Evolutionary conservation across 2,888 invertebrate genomes (phyloP).

Genomic region (Bellardia pandia): DNA sequence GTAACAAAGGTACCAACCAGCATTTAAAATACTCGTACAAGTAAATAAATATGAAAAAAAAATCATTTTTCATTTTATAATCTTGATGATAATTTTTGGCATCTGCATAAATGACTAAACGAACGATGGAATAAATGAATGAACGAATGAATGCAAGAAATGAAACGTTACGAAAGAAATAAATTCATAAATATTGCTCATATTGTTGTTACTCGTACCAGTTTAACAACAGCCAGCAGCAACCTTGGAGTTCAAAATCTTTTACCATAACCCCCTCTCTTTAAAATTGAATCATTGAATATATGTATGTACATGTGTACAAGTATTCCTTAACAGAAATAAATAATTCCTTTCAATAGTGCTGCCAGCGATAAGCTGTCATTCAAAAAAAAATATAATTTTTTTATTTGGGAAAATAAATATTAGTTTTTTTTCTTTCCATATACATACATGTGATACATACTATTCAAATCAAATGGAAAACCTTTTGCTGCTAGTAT

Average conservation of each 20-base stretch:
- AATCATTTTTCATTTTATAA: constrained; percentile 61
- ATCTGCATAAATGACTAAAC: constrained; percentile 62
- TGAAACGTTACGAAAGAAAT: constrained; percentile 12
- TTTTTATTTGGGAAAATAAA: constrained; percentile 10
- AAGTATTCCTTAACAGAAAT: constrained; percentile 10
- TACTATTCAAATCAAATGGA: background rate
- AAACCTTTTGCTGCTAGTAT: constrained; percentile 28
- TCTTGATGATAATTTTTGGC: constrained; percentile 70
- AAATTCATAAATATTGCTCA: constrained; percentile 17
- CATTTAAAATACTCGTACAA: constrained; percentile 2
- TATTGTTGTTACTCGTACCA: constrained; percentile 7
- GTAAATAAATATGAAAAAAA: constrained; percentile 24
- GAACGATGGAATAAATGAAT: constrained; percentile 18
- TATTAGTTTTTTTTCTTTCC: too few relatives aligned
- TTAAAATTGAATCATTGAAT: background rate
- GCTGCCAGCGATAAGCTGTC: constrained; percentile 68
- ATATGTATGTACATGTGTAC: background rate
- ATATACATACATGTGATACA: too few relatives aligned
- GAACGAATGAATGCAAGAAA: constrained; percentile 9
- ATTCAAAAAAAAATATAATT: constrained; percentile 44
- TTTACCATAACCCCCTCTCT: constrained; percentile 13
- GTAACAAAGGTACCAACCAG: background rate
- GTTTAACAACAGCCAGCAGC: constrained; percentile 16
- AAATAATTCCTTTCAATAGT: constrained; percentile 52
- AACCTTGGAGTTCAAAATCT: constrained; percentile 27